phyloP scores from a whole-genome alignment of 1,140 invertebrate species.

The Hyposmocoma kahamanoa region DNA sequence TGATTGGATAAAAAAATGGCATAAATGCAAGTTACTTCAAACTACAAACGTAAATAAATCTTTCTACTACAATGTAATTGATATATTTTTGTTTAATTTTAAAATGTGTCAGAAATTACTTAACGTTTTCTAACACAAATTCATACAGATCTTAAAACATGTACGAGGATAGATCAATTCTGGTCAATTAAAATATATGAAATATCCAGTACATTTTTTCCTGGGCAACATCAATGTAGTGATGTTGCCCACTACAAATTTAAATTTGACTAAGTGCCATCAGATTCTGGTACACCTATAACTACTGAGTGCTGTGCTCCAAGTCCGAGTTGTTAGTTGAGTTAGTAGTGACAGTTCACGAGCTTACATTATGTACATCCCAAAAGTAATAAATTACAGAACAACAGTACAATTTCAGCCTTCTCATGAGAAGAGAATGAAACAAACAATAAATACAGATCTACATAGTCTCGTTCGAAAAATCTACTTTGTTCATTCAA shows the following conservation, averaged over 20 bases:
- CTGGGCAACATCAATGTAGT: background rate
- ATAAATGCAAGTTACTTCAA: too few relatives aligned
- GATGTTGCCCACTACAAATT: background rate
- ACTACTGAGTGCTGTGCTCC: background rate
- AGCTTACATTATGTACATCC: conserved; percentile 37
- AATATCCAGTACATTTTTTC: too few relatives aligned
- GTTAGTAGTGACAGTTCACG: conserved; percentile 18
- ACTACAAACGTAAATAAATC: too few relatives aligned
- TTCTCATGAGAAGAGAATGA: conserved; percentile 38
- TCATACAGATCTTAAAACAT: too few relatives aligned
- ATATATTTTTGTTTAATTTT: too few relatives aligned
- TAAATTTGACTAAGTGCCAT: background rate
- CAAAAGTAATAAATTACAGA: conserved; percentile 35
- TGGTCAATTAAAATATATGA: too few relatives aligned
- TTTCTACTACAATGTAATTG: too few relatives aligned
- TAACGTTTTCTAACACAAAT: too few relatives aligned
- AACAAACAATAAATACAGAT: conserved; percentile 40
- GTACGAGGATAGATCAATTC: too few relatives aligned
- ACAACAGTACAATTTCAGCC: conserved; percentile 42
- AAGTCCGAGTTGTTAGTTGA: background rate
- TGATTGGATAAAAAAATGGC: too few relatives aligned
- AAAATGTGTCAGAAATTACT: too few relatives aligned
- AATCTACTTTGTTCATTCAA: conserved; percentile 68
- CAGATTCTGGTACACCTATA: background rate
- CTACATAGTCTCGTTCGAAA: conserved; percentile 57